These are phyloP conservation scores for Platysteira castanea DNA, from an alignment of 2,113 vertebrate species.

Conservation along the genomic window DNA sequence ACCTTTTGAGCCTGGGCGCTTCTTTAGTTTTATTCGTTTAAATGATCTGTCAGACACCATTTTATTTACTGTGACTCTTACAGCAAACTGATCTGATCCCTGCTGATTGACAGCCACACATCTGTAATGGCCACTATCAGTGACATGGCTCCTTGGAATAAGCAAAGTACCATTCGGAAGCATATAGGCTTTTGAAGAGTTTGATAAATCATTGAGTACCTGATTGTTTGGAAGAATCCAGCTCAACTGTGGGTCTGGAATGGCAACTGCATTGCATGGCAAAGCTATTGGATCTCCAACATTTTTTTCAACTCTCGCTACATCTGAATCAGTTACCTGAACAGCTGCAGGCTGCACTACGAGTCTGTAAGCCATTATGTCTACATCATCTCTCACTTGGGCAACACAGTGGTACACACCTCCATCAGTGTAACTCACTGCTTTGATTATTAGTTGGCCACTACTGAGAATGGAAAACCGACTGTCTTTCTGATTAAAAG, in stretches of 20 bases:
- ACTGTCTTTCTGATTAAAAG: constrained; percentile 57
- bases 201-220: constrained; percentile 65
- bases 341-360: constrained; percentile 72
- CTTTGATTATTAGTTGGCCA: constrained; percentile 74
- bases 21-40: constrained; percentile 65
- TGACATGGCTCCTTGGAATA: constrained; percentile 68
- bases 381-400: constrained; percentile 71
- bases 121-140: constrained; percentile 83
- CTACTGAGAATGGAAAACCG: constrained; percentile 73
- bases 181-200: constrained; percentile 69
- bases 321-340: constrained; percentile 53
- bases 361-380: constrained; percentile 70
- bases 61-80: constrained; percentile 72
- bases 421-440: constrained; percentile 69
- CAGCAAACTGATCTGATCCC: constrained; percentile 76
- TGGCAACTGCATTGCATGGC: constrained; percentile 71
- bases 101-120: constrained; percentile 85
- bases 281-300: constrained; percentile 71
- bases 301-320: constrained; percentile 56
- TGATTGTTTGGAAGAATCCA: constrained; percentile 84
- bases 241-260: constrained; percentile 81
- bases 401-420: constrained; percentile 85
- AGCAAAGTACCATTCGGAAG: constrained; percentile 77
- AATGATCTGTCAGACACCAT: constrained; percentile 60
- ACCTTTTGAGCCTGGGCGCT: constrained; percentile 71